Evolutionary conservation across 2,888 invertebrate species (phyloP).

Genomic region (Melieria crassipennis): DNA sequence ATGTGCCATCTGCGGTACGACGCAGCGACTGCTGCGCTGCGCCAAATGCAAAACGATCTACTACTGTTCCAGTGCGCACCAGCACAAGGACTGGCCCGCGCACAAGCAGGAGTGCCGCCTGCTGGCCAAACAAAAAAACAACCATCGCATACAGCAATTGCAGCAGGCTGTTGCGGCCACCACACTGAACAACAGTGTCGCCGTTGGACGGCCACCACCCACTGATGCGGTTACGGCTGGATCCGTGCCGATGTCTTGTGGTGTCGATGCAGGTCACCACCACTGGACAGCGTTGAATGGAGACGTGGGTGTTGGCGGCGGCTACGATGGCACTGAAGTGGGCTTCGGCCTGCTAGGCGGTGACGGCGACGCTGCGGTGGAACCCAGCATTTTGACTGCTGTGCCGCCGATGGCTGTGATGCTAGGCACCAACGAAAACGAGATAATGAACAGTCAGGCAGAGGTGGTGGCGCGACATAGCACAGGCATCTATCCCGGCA

Average conservation of each 20-base stretch:
- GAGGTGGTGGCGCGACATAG: constrained; percentile 43
- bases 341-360: constrained; percentile 18
- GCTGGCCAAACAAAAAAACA: constrained; percentile 59
- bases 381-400: constrained; percentile 34
- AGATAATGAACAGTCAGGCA: constrained; percentile 46
- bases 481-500: constrained; percentile 37
- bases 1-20: constrained; percentile 59
- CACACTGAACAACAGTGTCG: constrained; percentile 44
- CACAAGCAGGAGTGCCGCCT: constrained; percentile 75
- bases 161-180: constrained; percentile 52
- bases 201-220: constrained; percentile 49
- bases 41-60: constrained; percentile 77
- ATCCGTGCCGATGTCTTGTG: constrained; percentile 1
- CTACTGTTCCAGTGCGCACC: constrained; percentile 85
- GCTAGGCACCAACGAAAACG: constrained; percentile 47
- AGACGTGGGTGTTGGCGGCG: neutral
- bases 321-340: neutral
- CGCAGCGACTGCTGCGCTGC: constrained; percentile 72
- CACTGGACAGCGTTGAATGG: neutral
- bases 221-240: constrained; percentile 39
- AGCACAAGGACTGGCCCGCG: constrained; percentile 80
- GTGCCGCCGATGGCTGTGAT: constrained; percentile 39
- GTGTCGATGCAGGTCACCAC: constrained; percentile 7
- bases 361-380: constrained; percentile 29
- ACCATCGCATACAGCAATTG: constrained; percentile 52